These are phyloP conservation scores for Eulemur coronatus DNA, from an alignment of 2,797 vertebrate species.

Conservation along the genomic window DNA sequence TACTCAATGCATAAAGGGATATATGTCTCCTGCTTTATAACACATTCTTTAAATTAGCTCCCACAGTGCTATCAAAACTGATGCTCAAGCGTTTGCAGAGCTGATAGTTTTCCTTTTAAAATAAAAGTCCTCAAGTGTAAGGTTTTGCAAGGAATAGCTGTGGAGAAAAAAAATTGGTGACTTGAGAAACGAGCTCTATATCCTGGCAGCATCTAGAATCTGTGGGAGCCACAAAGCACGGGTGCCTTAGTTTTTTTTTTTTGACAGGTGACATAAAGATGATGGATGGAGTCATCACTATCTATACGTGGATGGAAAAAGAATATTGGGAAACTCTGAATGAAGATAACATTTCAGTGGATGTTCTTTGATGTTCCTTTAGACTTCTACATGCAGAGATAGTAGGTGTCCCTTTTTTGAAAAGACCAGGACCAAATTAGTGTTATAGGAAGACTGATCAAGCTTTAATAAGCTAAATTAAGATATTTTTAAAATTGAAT, in stretches of 20 bases:
- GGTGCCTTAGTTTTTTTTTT: conserved; percentile 41
- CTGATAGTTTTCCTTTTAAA: conserved; percentile 58
- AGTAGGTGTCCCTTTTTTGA: background rate
- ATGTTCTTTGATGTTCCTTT: background rate
- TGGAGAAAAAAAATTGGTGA: background rate
- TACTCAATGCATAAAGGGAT: conserved; percentile 68
- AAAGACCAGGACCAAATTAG: background rate
- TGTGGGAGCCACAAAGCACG: background rate
- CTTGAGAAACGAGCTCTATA: background rate
- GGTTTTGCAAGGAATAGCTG: background rate
- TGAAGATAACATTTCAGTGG: background rate
- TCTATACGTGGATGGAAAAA: background rate
- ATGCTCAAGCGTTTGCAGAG: conserved; percentile 2
- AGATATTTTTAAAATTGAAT: background rate
- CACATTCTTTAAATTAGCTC: conserved; percentile 50
- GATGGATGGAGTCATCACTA: conserved; percentile 33
- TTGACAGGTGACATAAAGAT: conserved; percentile 62
- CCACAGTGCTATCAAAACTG: conserved; percentile 55
- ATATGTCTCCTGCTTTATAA: conserved; percentile 66
- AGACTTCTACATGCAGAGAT: background rate
- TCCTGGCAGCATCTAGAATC: background rate
- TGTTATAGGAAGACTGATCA: background rate
- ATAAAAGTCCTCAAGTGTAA: conserved; percentile 45
- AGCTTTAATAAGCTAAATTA: background rate
- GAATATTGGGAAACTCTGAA: background rate